Evolutionary conservation across 2,888 invertebrate species (phyloP).

Genomic region (Julus scanicus): DNA sequence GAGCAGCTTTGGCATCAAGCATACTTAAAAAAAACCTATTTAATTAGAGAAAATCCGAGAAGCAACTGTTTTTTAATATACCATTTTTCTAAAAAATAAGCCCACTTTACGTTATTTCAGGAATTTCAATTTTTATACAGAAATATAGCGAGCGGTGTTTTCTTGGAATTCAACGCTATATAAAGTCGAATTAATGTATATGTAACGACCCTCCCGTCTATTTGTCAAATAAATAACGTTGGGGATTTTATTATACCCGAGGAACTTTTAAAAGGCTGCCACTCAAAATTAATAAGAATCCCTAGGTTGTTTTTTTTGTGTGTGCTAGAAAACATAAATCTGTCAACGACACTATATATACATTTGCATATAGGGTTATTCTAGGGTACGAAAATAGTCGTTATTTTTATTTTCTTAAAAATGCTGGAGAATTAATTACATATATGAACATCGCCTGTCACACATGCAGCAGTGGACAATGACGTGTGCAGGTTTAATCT

Average conservation of each 20-base stretch:
- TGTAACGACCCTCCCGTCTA: not conserved
- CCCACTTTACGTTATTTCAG: not conserved
- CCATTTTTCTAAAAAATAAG: not conserved
- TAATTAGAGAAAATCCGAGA: no score
- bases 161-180: not conserved
- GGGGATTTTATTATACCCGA: not conserved
- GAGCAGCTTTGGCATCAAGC: no score
- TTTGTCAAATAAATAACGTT: slow-evolving; percentile 3
- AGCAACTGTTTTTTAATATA: no score
- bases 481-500: not conserved
- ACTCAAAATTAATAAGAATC: slow-evolving; percentile 32
- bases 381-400: not conserved
- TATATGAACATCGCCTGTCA: not conserved
- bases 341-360: not conserved
- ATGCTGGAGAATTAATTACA: not conserved
- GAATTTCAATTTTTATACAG: not conserved
- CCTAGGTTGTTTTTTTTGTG: not conserved
- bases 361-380: not conserved
- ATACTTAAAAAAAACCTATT: no score
- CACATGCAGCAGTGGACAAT: not conserved
- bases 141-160: not conserved
- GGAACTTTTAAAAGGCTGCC: slow-evolving; percentile 36
- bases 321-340: not conserved
- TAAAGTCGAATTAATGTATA: not conserved
- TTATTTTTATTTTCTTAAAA: no score